Conservation (phyloP, 2,113 vertebrate species). For the Amphiprion ocellaris region DNA sequence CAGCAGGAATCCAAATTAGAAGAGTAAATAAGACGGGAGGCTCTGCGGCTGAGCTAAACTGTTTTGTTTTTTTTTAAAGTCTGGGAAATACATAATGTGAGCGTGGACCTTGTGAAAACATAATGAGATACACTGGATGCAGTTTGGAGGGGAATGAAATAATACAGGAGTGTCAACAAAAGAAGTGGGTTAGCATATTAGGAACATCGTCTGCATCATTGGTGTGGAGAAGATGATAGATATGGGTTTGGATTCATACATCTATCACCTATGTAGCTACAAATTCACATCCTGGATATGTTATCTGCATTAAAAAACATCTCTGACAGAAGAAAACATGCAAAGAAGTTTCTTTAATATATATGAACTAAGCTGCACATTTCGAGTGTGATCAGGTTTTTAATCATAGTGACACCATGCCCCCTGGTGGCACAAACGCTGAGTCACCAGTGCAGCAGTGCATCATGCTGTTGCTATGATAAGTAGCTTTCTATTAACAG, state of each 20-base stretch:
- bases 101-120: constrained; percentile 63
- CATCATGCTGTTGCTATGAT: background rate
- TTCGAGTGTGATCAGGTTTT: constrained; percentile 20
- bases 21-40: constrained; percentile 70
- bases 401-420: constrained; percentile 68
- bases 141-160: constrained; percentile 49
- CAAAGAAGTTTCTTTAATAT: constrained; percentile 36
- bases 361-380: constrained; percentile 29
- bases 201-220: constrained; percentile 8
- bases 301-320: constrained; percentile 2
- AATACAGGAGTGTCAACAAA: constrained; percentile 56
- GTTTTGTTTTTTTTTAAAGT: constrained; percentile 55
- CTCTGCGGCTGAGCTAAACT: constrained; percentile 62
- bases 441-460: constrained; percentile 23
- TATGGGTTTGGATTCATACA: constrained; percentile 11
- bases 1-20: constrained; percentile 65
- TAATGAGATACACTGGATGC: constrained; percentile 64
- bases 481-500: background rate
- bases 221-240: constrained; percentile 33
- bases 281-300: constrained; percentile 13
- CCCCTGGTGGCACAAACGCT: constrained; percentile 73
- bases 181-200: constrained; percentile 54
- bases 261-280: background rate
- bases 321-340: background rate
- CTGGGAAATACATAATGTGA: constrained; percentile 68